Evolutionary conservation across 2,113 vertebrate genomes (phyloP).

Genomic region (Xiphias gladius): DNA sequence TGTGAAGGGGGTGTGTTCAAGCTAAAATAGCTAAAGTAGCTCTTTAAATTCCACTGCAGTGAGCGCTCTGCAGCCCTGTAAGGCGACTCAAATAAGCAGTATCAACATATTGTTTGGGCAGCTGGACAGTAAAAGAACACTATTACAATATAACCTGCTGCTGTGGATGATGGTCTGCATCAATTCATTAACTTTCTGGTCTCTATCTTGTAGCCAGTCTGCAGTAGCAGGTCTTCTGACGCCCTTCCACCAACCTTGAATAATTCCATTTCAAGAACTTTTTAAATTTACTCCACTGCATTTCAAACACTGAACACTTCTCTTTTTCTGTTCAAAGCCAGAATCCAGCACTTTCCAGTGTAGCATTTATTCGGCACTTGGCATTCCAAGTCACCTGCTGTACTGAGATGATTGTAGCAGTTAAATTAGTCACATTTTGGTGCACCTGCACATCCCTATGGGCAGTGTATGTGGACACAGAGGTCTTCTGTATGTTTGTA

Average conservation of each 20-base stretch:
- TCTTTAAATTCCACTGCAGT: background rate
- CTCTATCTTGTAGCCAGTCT: constrained; percentile 14
- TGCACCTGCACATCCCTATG: background rate
- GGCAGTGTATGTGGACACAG: too few species aligned
- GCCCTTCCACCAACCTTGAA: constrained; percentile 24
- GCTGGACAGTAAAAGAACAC: background rate
- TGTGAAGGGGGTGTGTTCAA: background rate
- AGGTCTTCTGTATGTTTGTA: background rate
- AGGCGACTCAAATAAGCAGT: background rate
- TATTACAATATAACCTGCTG: background rate
- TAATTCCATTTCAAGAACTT: constrained; percentile 39
- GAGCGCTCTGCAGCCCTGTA: background rate
- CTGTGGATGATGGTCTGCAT: constrained; percentile 6
- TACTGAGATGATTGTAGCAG: background rate
- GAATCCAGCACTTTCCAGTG: background rate
- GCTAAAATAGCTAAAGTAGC: background rate
- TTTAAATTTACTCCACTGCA: constrained; percentile 10
- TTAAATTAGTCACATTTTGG: background rate
- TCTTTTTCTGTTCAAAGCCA: constrained; percentile 35
- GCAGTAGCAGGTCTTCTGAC: background rate
- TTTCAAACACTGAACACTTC: constrained; percentile 33
- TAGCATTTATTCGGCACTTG: constrained; percentile 3
- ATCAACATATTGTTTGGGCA: background rate
- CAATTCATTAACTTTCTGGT: constrained; percentile 14
- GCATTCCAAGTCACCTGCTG: background rate